Evolutionary conservation across 2,888 invertebrate species (phyloP).

Genomic region (Spilosoma lubricipeda): DNA sequence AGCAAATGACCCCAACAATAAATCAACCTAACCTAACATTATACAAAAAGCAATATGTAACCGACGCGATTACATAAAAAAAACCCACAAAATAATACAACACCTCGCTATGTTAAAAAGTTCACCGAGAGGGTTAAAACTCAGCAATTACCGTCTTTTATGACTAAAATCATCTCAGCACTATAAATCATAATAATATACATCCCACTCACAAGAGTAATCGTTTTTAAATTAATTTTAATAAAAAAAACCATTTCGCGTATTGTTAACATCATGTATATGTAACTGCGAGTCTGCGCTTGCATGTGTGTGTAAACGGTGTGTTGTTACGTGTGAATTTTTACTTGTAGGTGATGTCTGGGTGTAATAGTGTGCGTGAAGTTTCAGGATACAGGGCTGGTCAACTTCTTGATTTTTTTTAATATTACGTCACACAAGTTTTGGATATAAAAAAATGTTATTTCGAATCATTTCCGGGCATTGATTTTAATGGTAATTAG

Average conservation of each 20-base stretch:
- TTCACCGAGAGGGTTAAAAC: conserved; percentile 13
- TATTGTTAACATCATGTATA: conserved; percentile 22
- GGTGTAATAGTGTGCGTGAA: conserved; percentile 34
- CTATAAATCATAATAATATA: conserved; percentile 19
- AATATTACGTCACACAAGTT: conserved; percentile 26
- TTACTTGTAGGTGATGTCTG: conserved; percentile 48
- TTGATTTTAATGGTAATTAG: background rate
- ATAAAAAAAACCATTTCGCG: conserved; percentile 14
- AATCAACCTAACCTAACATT: background rate
- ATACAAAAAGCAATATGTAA: background rate
- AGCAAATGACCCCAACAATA: background rate
- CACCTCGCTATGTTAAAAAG: conserved; percentile 13
- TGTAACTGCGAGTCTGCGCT: conserved; percentile 4
- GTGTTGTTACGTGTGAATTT: conserved; percentile 13
- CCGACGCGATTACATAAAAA: background rate
- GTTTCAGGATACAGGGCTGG: conserved; percentile 44
- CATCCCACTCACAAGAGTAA: conserved; percentile 22
- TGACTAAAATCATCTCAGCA: conserved; percentile 20
- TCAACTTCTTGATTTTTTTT: conserved; percentile 31
- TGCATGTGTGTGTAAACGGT: conserved; percentile 25
- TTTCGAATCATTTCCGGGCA: background rate
- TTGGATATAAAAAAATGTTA: background rate
- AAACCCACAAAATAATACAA: background rate
- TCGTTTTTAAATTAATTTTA: conserved; percentile 23
- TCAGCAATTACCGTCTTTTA: conserved; percentile 16